phyloP scores from a whole-genome alignment of 1,140 invertebrate species.

The Drosophila subpulchrella region DNA sequence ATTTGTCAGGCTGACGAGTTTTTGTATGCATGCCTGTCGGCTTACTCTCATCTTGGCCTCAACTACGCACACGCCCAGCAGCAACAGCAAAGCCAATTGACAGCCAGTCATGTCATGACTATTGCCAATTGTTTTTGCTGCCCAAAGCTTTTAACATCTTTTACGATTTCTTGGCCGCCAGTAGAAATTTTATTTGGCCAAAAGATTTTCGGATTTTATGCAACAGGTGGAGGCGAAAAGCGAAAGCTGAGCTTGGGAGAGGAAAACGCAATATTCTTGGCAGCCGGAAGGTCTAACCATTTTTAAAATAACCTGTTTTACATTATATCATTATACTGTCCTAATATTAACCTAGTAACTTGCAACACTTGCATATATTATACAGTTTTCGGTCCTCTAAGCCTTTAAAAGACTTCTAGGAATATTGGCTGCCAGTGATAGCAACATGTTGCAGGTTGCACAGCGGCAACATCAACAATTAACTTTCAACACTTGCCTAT shows the following conservation, averaged over 20 bases:
- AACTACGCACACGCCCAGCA: slow-evolving; percentile 74
- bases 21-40: slow-evolving; percentile 55
- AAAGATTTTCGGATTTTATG: slow-evolving; percentile 65
- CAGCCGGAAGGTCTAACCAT: too few species aligned
- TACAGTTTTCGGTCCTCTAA: too few species aligned
- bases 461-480: too few species aligned
- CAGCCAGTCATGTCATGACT: slow-evolving; percentile 71
- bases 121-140: slow-evolving; percentile 66
- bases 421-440: too few species aligned
- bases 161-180: slow-evolving; percentile 61
- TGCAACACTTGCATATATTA: too few species aligned
- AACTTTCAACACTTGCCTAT: too few species aligned
- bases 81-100: slow-evolving; percentile 45
- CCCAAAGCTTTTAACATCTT: slow-evolving; percentile 79
- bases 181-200: slow-evolving; percentile 65
- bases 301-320: too few species aligned
- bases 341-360: too few species aligned
- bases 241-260: slow-evolving; percentile 42
- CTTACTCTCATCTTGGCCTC: slow-evolving; percentile 35
- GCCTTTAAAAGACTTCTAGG: too few species aligned
- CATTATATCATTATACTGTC: too few species aligned
- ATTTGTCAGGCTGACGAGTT: slow-evolving; percentile 52
- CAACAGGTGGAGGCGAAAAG: slow-evolving; percentile 64
- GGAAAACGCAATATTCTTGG: background rate
- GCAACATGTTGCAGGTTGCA: too few species aligned